Evolutionary conservation across 2,888 invertebrate genomes (phyloP), one percentile per base, ranked within the genome.

Genomic region (Chrysotoxum bicinctum): DNA sequence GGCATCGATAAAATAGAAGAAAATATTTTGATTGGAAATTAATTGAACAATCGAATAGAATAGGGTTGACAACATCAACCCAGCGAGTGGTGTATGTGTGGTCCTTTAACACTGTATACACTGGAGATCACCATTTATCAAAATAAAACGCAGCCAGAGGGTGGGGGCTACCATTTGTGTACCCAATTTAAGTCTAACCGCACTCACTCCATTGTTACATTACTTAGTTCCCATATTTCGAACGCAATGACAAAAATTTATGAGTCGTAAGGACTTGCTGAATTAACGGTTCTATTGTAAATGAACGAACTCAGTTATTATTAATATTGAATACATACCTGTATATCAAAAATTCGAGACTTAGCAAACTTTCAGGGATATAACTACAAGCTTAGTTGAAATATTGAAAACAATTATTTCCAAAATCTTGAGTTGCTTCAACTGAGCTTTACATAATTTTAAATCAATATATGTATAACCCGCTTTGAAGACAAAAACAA

Each of bases 21-120:
- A 86, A 86, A 86, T 86, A 82, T 86, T 86, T 86, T 86, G 86
- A 86, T 86, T 86, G 77, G 86, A 86, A 86, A 78, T 82, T 86
- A 86, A 86, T 86, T 75, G 82, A 82, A 86, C 81, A 85, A 81
- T 73, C 66, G 75, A 70, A 75, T 37, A 7, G 58, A 37, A 58
- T 74, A 78, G 78, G 83, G 79, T 84, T 84, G 83, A 75, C 83
- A 84, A 62, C 26, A 66, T 35, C 35, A 58, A 45, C 45, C 16
- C 58, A 19, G 45, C 7, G 26, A 32, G 3, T 12, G 30, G 75
- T 74, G 69, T 78, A 9, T 64, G 78, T 85, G 85, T 85, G 85
- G 85, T 81, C 85, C 64, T 37, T 54, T 32, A 56, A 37, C n/a
- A 35, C 7, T 19, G 0, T 12, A 1, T 12, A 10, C 54, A 35